phyloP scores from a whole-genome alignment of 2,888 invertebrate species.

The Agrotis exclamationis region DNA sequence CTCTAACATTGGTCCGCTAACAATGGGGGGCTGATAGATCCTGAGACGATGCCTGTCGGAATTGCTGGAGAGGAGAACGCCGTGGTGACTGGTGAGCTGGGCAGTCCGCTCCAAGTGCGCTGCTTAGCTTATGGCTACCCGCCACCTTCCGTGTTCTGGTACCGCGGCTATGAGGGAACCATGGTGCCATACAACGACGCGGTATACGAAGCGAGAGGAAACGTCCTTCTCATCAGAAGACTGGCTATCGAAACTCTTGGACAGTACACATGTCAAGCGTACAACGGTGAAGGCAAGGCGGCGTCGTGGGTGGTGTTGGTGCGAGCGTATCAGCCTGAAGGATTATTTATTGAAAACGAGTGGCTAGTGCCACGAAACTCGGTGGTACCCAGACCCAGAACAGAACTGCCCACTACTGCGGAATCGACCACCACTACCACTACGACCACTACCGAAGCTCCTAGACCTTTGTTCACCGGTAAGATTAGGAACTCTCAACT shows the following conservation, averaged over 20 bases:
- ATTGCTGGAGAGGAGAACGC: constrained; percentile 93
- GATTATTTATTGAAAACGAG: constrained; percentile 74
- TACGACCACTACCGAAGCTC: constrained; percentile 60
- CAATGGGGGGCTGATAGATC: constrained; percentile 88
- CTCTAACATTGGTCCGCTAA: constrained; percentile 69
- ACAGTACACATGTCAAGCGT: constrained; percentile 97
- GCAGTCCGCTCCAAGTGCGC: constrained; percentile 93
- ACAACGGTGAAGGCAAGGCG: constrained; percentile 95
- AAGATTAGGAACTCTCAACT: constrained; percentile 70
- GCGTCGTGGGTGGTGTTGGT: constrained; percentile 95
- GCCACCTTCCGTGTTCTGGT: constrained; percentile 95
- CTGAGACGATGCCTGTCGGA: constrained; percentile 90
- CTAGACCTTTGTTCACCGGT: constrained; percentile 80
- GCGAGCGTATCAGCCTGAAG: constrained; percentile 94
- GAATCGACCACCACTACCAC: constrained; percentile 61
- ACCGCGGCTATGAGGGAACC: constrained; percentile 93
- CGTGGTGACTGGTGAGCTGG: constrained; percentile 93
- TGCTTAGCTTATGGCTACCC: constrained; percentile 97
- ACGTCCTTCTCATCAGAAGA: constrained; percentile 94
- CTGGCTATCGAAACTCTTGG: constrained; percentile 95
- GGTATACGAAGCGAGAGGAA: constrained; percentile 94
- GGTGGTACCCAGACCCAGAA: constrained; percentile 60
- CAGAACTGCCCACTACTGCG: constrained; percentile 60
- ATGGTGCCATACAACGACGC: constrained; percentile 94
- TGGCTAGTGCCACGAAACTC: constrained; percentile 70